phyloP scores from a whole-genome alignment of 2,888 invertebrate species.

The Neria commutata region DNA sequence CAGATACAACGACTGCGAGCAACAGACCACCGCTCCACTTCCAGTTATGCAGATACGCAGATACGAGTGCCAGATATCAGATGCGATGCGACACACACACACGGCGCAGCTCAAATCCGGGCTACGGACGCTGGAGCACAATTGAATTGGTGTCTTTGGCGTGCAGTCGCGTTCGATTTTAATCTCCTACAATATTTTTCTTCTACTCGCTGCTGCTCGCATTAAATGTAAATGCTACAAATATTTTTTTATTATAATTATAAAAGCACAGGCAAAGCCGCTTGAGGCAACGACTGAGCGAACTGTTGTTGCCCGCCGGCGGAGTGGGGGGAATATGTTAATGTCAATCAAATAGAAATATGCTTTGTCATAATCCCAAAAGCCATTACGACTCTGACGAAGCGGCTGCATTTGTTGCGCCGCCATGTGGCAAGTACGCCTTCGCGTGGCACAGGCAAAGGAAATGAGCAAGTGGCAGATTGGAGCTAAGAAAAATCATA shows the following conservation, averaged over 20 bases:
- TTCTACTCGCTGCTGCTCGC: too few species aligned
- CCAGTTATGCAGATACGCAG: constrained; percentile 7
- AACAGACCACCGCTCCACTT: constrained; percentile 10
- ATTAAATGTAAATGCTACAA: constrained; percentile 35
- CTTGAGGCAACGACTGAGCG: too few species aligned
- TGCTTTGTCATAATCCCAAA: constrained; percentile 50
- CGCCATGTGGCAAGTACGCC: not conserved
- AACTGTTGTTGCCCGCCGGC: too few species aligned
- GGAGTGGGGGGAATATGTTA: constrained; percentile 45
- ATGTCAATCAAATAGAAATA: constrained; percentile 56
- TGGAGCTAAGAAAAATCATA: too few species aligned
- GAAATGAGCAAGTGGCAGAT: too few species aligned
- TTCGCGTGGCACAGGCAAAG: too few species aligned
- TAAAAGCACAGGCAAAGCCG: constrained; percentile 31
- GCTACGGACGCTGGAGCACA: constrained; percentile 1
- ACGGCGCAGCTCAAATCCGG: not conserved
- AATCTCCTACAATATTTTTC: constrained; percentile 31
- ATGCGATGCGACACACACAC: not conserved
- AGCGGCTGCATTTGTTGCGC: not conserved
- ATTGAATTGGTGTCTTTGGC: constrained; percentile 13
- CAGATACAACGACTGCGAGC: not conserved
- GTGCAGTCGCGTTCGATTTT: constrained; percentile 35
- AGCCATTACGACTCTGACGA: constrained; percentile 18
- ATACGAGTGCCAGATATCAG: not conserved
- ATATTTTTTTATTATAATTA: constrained; percentile 22